Base-by-base conservation (phyloP, 2,888 invertebrate species). In the Deilephila porcellus region DNA sequence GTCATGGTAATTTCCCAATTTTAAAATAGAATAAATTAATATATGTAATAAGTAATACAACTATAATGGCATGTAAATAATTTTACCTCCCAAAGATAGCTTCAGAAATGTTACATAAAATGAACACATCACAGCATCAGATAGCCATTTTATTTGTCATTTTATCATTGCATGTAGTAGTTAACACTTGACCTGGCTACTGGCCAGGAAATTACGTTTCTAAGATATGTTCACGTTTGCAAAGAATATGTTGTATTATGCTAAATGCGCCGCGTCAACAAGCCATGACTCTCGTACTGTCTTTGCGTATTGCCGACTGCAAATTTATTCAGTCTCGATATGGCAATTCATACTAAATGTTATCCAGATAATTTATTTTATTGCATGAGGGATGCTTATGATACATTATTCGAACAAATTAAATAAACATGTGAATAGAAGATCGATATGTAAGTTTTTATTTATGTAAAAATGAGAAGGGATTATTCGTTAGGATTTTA, bases 111-210 rank as follows among this genome's bases (percentile, higher is more conserved):
- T 64, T 14, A 67, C 8, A 45, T 5, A 20, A 25, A 67, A 67
- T 67, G 20, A 67, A 67, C 37, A 45, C 64, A 67, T 45, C 25
- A 45, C 37, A 20, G n/a, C 3, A 37, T 25, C 8, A 67, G 20
- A 45, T 25, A 14, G 6, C 20, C 8, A 11, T 64, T 37, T 64
- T 37, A n/a, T 64, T 64, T 64, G 63, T 25, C 64, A 67, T 67
- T 67, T 20, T 67, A 37, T 45, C 45, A 45, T 20, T 20, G 14
- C 52, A 20, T 20, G 37, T 45, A 45, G 5, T 25, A 45, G 52
- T 52, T 67, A 67, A 67, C 25, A 67, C 17, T 52, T 67, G 52
- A 64, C 64, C 52, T 17, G 1, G 25, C 45, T 67, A 67, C 67
- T 67, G 52, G 45, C 25, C 45, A 67, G 17, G n/a, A 45, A 52